Evolutionary conservation across 2,113 vertebrate species (phyloP).

Genomic region (Mus pahari): DNA sequence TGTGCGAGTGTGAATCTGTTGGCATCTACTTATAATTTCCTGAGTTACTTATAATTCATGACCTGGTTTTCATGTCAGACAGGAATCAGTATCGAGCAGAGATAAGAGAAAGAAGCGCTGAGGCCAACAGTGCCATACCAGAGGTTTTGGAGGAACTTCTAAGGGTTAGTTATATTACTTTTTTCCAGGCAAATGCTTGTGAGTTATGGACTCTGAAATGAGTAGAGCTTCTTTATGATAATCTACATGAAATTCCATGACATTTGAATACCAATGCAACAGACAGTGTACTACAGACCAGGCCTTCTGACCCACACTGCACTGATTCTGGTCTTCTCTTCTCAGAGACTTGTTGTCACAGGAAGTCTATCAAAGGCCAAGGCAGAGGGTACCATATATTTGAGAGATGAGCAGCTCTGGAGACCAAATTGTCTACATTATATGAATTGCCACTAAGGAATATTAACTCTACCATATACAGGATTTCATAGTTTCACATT

Average conservation of each 20-base stretch:
- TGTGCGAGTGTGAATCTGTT: neutral
- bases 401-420: neutral
- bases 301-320: neutral
- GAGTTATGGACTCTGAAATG: neutral
- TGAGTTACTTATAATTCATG: neutral
- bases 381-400: neutral
- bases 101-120: neutral
- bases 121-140: neutral
- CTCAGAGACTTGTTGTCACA: accelerated
- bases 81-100: neutral
- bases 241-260: neutral
- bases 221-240: neutral
- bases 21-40: neutral
- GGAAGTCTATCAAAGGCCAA: neutral
- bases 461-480: neutral
- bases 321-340: neutral
- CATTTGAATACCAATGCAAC: neutral
- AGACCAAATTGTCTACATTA: neutral
- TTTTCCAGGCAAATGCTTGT: neutral
- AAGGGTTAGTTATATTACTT: neutral
- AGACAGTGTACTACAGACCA: neutral
- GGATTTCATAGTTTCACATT: neutral
- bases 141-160: neutral
- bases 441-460: neutral
- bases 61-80: neutral